A percentile compares a stretch with the other conserved stretches of the same genome.
Evolutionary conservation across 1,140 invertebrate species (phyloP).

Genomic region (Euglossa dilemma): DNA sequence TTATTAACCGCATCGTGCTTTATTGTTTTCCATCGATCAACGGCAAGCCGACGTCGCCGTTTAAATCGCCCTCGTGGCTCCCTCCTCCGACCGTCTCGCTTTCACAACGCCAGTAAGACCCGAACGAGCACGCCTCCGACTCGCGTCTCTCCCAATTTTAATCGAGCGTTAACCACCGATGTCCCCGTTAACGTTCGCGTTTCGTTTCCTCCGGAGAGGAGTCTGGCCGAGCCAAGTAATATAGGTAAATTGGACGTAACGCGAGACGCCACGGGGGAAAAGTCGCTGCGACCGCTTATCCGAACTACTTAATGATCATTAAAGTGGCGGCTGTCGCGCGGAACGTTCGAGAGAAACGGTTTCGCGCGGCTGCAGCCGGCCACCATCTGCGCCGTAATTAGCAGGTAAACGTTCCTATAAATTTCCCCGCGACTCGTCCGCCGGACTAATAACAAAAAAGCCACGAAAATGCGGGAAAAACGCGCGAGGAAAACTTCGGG

Average conservation of each 20-base stretch:
- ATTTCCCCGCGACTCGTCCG: conserved; percentile 42
- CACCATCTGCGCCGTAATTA: conserved; percentile 56
- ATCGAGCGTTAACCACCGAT: too few relatives aligned
- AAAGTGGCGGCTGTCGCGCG: conserved; percentile 65
- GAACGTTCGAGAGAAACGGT: conserved; percentile 34
- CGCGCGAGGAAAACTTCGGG: conserved; percentile 28
- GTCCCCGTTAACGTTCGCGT: too few relatives aligned
- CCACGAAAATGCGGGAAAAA: conserved; percentile 18
- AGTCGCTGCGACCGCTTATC: conserved; percentile 56
- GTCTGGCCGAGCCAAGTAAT: background rate
- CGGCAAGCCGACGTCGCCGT: background rate
- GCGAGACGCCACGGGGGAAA: conserved; percentile 34
- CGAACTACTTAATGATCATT: conserved; percentile 70
- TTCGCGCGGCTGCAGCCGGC: conserved; percentile 21
- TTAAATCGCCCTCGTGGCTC: background rate
- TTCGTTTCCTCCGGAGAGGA: conserved; percentile 37
- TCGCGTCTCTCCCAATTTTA: too few relatives aligned
- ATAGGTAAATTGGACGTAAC: background rate
- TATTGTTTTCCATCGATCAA: conserved; percentile 18
- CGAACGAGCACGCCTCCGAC: too few relatives aligned
- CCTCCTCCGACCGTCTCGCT: background rate
- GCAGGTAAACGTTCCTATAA: conserved; percentile 61
- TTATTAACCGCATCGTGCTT: conserved; percentile 26
- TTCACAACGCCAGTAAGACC: background rate
- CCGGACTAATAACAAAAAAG: conserved; percentile 39